Evolutionary conservation across 2,113 vertebrate genomes (phyloP).

Genomic region (Neodontobutis hainanensis): DNA sequence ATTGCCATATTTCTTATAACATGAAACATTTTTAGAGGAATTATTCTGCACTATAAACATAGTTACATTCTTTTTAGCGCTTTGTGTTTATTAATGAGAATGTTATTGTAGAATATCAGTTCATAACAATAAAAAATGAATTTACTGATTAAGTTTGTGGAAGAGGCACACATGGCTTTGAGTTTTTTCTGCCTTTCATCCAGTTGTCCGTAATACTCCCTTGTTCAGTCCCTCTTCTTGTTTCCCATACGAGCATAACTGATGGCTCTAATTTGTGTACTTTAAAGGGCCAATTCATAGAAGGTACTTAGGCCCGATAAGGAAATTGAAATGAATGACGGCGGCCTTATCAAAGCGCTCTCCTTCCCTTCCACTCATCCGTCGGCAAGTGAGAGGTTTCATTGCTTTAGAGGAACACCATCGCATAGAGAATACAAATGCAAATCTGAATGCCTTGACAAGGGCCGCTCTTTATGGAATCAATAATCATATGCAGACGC

Average conservation of each 20-base stretch:
- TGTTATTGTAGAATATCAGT: too few relatives aligned
- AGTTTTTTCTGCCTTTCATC: constrained; percentile 9
- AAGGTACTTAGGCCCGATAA: constrained; percentile 73
- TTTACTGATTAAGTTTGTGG: too few relatives aligned
- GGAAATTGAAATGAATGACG: constrained; percentile 76
- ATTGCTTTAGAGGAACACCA: constrained; percentile 61
- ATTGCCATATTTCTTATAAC: background rate
- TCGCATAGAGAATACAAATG: constrained; percentile 73
- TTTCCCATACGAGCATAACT: constrained; percentile 67
- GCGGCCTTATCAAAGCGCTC: constrained; percentile 66
- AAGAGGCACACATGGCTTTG: background rate
- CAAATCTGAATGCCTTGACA: constrained; percentile 66
- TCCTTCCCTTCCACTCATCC: constrained; percentile 45
- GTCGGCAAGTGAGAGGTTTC: constrained; percentile 58
- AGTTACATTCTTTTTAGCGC: too few relatives aligned
- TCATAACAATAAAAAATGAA: too few relatives aligned
- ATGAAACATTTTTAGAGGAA: too few relatives aligned
- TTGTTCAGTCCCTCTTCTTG: constrained; percentile 40
- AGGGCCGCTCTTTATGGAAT: constrained; percentile 67
- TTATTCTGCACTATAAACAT: too few relatives aligned
- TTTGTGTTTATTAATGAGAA: too few relatives aligned
- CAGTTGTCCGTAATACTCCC: background rate
- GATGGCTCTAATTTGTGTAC: constrained; percentile 78
- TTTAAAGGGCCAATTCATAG: constrained; percentile 78
- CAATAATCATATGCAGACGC: constrained; percentile 70